Percentiles rank a stretch among this genome's conserved stretches.
Evolutionary conservation across 2,888 invertebrate genomes (phyloP).

Genomic region (Stictocephala bisonia): DNA sequence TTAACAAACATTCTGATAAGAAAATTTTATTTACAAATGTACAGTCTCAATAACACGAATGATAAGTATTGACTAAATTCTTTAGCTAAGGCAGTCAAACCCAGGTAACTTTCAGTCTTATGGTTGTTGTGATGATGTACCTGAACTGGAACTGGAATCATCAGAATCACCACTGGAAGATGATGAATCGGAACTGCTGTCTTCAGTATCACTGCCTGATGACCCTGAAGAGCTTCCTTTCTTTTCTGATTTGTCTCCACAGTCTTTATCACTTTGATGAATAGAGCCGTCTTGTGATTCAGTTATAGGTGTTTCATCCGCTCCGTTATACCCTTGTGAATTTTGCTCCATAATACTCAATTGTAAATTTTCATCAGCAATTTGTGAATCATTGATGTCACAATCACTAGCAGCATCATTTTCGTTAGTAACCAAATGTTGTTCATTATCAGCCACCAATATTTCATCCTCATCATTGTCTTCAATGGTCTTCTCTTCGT

Average conservation of each 20-base stretch:
- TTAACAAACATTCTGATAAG: background rate
- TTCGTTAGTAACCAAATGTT: too few relatives aligned
- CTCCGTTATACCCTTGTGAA: constrained; percentile 55
- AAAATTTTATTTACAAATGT: too few relatives aligned
- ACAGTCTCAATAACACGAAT: background rate
- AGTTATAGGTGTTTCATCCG: constrained; percentile 64
- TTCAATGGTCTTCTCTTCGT: too few relatives aligned
- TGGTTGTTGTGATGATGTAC: constrained; percentile 30
- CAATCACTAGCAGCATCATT: too few relatives aligned
- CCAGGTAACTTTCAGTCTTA: constrained; percentile 49
- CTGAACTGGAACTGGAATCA: constrained; percentile 33
- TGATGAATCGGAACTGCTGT: constrained; percentile 48
- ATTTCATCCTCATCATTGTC: too few relatives aligned
- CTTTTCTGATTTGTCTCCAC: constrained; percentile 39
- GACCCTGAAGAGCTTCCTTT: background rate
- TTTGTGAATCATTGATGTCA: background rate
- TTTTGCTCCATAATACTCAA: background rate
- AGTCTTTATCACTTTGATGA: constrained; percentile 32
- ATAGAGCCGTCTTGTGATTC: background rate
- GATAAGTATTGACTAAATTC: constrained; percentile 20
- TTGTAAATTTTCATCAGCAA: background rate
- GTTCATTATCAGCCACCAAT: too few relatives aligned
- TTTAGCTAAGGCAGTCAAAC: constrained; percentile 33
- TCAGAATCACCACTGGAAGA: constrained; percentile 41
- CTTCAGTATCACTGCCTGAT: constrained; percentile 43